Evolutionary conservation across 2,113 vertebrate species (phyloP), one percentile per base, ranked within the genome.

Genomic region (Notechis scutatus): DNA sequence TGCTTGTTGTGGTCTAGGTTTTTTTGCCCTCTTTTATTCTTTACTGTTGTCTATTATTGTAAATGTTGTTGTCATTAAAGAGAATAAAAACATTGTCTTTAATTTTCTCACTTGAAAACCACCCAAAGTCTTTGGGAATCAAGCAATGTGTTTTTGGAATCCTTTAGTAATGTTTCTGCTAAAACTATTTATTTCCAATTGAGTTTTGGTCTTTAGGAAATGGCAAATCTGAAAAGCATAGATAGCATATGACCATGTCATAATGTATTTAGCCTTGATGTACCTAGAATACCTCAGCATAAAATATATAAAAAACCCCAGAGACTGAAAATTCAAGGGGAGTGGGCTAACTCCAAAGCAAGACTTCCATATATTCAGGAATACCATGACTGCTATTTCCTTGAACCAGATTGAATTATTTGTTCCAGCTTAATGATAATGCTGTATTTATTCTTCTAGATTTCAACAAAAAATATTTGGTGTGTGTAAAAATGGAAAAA

Each of bases 401-500:
- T 69, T 55, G 21, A 91, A 55, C 87, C 64, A 94, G 94, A 34
- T 55, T 74, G 21, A 34, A 92, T 87, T 91, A 94, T 93, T 74
- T 20, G 21, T 42, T 92, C 39, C 10, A 4, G 26, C 5, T 18
- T 91, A n/a, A 87, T 90, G 91, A 95, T 93, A 95, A 95, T 93
- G 74, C 94, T 95, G 92, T 42, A 74, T 93, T 23, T 91, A 91
- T 94, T 95, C 94, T 90, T 94, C 23, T 85, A 96, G 92, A 95
- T 81, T 95, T 93, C 94, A 94, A 89, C 93, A 94, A 96, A 92
- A 93, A 93, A 94, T 90, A 34, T 86, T 93, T 90, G 59, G 23
- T 95, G 90, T 93, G 95, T 97, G 96, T 95, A 92, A 95, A 96
- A 94, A 92, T 0, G 90, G 91, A 96, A 96, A 69, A 97, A 97